Conservation (phyloP, 1,140 invertebrate genomes). For the Frieseomelitta varia region DNA sequence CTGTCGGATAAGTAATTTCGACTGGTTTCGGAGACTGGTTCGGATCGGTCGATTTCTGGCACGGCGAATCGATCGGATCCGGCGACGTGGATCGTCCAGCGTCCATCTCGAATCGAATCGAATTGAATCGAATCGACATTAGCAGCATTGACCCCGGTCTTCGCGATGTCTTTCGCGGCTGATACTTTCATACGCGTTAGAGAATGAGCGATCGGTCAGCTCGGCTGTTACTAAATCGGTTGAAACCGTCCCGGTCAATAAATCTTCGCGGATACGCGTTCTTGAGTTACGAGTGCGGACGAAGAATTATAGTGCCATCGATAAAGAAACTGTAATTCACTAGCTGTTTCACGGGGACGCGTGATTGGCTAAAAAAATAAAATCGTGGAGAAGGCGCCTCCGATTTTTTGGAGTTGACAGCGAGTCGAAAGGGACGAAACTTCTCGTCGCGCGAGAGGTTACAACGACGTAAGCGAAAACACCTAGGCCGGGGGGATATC, state of each 20-base stretch:
- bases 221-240: conserved; percentile 49
- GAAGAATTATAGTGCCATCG: conserved; percentile 63
- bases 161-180: background rate
- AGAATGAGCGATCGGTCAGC: conserved; percentile 35
- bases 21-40: background rate
- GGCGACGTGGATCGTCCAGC: background rate
- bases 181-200: conserved; percentile 39
- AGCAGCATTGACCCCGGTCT: background rate
- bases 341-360: conserved; percentile 45
- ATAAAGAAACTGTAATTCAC: conserved; percentile 67
- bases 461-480: background rate
- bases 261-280: conserved; percentile 54
- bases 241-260: conserved; percentile 58
- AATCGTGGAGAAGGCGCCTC: conserved; percentile 32
- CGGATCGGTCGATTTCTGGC: background rate
- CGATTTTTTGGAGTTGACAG: background rate
- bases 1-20: conserved; percentile 33
- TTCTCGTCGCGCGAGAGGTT: too few relatives aligned
- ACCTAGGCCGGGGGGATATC: background rate
- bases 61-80: background rate
- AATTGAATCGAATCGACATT: conserved; percentile 2
- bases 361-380: conserved; percentile 59
- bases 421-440: background rate
- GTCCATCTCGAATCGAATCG: background rate
- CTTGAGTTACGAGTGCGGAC: background rate